These are phyloP conservation scores for Lycaena phlaeas DNA, from an alignment of 2,888 invertebrate species.

Conservation along the genomic window DNA sequence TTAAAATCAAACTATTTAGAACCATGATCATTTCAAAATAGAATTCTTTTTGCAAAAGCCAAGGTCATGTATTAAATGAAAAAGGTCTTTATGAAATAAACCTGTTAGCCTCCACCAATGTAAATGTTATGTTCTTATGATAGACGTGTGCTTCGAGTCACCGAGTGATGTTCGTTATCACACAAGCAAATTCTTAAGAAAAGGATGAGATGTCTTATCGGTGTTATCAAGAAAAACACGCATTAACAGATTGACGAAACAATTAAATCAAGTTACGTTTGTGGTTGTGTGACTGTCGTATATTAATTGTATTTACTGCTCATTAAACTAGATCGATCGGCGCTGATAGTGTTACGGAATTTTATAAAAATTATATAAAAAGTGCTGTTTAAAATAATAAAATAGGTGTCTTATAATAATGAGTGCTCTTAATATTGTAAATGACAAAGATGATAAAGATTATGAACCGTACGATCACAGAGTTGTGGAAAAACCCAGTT, in stretches of 20 bases:
- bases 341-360: neutral
- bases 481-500: constrained; percentile 54
- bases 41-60: neutral
- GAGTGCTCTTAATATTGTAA: constrained; percentile 6
- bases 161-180: neutral
- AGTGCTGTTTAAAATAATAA: neutral
- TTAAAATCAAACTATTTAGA: neutral
- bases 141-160: neutral
- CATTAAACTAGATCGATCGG: neutral
- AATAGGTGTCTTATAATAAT: neutral
- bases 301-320: neutral
- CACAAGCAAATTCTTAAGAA: neutral
- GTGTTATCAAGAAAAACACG: constrained; percentile 27
- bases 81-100: neutral
- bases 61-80: neutral
- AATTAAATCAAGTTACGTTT: constrained; percentile 7
- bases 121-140: neutral
- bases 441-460: constrained; percentile 25
- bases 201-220: constrained; percentile 18
- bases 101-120: neutral
- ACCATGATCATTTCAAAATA: neutral
- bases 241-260: constrained; percentile 25
- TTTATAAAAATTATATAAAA: neutral
- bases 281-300: constrained; percentile 3
- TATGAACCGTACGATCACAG: constrained; percentile 62